phyloP scores from a whole-genome alignment of 2,113 vertebrate genomes.

The Hoplias malabaricus region DNA sequence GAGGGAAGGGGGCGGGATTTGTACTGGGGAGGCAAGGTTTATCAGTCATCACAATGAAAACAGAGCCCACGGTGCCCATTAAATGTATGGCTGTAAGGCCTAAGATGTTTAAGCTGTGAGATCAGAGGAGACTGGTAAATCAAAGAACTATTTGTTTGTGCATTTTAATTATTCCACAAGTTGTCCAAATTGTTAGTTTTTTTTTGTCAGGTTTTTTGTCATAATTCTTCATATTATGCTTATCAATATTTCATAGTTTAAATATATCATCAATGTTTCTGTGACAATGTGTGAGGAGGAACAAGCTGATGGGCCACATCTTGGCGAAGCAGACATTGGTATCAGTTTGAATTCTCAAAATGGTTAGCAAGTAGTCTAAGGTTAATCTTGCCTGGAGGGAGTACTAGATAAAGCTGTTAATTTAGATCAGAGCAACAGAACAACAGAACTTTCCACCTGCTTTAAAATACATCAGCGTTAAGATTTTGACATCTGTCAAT shows the following conservation, averaged over 20 bases:
- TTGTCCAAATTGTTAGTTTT: neutral
- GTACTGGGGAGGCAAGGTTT: neutral
- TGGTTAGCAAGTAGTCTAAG: no score
- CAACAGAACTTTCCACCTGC: neutral
- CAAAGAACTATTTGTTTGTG: neutral
- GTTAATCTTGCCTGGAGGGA: no score
- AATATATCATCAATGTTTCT: no score
- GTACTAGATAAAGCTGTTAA: neutral
- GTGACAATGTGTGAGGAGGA: no score
- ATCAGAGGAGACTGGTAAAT: neutral
- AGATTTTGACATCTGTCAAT: neutral
- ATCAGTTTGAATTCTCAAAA: no score
- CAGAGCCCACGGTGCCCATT: neutral
- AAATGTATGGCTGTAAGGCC: neutral
- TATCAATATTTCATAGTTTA: no score
- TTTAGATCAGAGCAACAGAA: neutral
- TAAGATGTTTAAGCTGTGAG: neutral
- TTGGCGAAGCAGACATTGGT: no score
- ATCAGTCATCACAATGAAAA: neutral
- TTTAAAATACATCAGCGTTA: neutral
- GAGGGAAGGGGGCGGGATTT: constrained; percentile 11
- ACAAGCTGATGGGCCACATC: no score
- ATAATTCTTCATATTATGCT: neutral
- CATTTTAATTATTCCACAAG: neutral
- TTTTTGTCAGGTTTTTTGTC: neutral